Base-by-base conservation (phyloP, 1,140 invertebrate species). In the Calycopis cecrops region DNA sequence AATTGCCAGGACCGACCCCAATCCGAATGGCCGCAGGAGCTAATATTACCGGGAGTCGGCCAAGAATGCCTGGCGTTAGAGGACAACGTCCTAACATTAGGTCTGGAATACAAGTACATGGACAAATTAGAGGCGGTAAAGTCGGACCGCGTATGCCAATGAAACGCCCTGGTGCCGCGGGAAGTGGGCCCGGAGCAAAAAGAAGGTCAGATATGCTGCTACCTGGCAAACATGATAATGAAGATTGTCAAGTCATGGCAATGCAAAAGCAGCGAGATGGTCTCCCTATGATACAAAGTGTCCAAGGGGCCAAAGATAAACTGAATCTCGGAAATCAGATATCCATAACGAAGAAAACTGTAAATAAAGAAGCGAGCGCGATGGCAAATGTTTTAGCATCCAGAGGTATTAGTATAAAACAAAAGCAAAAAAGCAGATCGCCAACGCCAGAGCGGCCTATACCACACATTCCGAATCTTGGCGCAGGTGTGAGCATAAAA, bases 311-410 rank as follows among this genome's bases (percentile, higher is more conserved):
- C 61, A 73, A 81, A 67, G 65, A 84, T 74, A 71, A 89, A 81
- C 44, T 89, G 33, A 76, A 88, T 57, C 64, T 88, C 34, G 83
- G 84, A 16, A 80, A 76, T 57, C 81, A 87, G 72, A 83, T 89
- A 37, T 93, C 93, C 7, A 81, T 94, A 53, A 93, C 92, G 50
- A 90, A 92, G 62, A 90, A 84, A 61, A 83, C 87, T 3, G 91
- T 91, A 35, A 91, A 92, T 60, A 90, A 90, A 34, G 92, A 93
- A 65, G 91, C 93, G 4, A 92, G 91, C 55, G 91, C 91, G 1
- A 93, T 94, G 61, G 93, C 93, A 1, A 93, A 92, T 78, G 91
- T 94, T 35, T 76, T 95, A 40, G 93, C 93, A 9, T 92, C 92
- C 10, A 79, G 93, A 60, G 93, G 93, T 14, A 94, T 94, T 53